Percentiles rank a stretch among this genome's conserved stretches.
Conservation (phyloP, 2,113 vertebrate genomes). For the Steatornis caripensis region DNA sequence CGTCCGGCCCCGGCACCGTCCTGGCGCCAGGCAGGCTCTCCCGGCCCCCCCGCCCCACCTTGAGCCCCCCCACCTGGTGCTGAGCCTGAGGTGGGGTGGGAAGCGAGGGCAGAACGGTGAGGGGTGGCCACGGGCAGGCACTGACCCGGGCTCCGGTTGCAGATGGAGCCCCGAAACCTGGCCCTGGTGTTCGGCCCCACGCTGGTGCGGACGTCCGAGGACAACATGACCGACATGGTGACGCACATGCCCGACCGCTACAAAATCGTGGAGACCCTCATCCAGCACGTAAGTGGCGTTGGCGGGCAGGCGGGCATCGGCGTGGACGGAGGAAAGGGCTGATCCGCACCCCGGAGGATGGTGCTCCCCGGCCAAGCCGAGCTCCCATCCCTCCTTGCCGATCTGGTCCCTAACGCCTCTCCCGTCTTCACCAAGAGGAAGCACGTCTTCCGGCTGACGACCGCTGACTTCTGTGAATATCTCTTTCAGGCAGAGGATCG, state of each 20-base stretch:
- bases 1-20: not conserved
- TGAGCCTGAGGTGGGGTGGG: not conserved
- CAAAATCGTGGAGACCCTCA: conserved; percentile 95
- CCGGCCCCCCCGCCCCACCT: not conserved
- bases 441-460: conserved; percentile 94
- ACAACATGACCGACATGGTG: conserved; percentile 99
- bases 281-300: conserved; percentile 84
- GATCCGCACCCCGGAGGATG: rapidly evolving
- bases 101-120: not conserved
- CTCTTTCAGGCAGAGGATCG: conserved; percentile 98
- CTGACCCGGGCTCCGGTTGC: not conserved
- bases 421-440: conserved; percentile 85
- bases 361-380: rapidly evolving
- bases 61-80: rapidly evolving
- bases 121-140: not conserved
- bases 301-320: rapidly evolving
- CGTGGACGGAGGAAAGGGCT: not conserved
- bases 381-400: not conserved
- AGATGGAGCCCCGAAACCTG: conserved; percentile 97
- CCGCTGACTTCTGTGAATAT: conserved; percentile 99
- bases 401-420: not conserved
- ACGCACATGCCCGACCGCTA: conserved; percentile 99
- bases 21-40: not conserved
- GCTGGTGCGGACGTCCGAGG: conserved; percentile 90
- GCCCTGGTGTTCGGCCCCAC: conserved; percentile 96